Evolutionary conservation across 2,797 vertebrate genomes (phyloP).

Genomic region (Alectoris magna): DNA sequence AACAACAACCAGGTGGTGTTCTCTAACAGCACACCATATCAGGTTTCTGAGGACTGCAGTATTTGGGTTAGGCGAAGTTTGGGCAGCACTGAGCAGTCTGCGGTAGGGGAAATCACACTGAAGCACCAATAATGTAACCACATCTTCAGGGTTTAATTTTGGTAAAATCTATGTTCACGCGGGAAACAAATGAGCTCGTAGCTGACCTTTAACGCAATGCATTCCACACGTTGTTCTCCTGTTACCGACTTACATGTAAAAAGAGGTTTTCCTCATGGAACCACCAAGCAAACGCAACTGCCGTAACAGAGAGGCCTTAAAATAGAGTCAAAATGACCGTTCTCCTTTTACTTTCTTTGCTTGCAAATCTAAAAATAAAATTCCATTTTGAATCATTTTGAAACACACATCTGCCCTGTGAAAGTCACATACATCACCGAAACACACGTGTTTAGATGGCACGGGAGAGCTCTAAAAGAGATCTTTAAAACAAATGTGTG

Average conservation of each 20-base stretch:
- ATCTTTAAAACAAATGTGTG: accelerated
- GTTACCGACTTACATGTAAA: neutral
- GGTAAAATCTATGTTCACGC: neutral
- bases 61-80: neutral
- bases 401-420: neutral
- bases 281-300: neutral
- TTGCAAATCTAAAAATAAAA: neutral
- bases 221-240: neutral
- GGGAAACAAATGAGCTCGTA: neutral
- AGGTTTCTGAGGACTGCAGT: neutral
- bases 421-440: neutral
- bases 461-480: neutral
- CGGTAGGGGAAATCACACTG: neutral
- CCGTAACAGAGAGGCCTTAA: neutral
- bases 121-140: neutral
- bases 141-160: neutral
- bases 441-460: neutral
- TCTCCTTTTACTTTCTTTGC: neutral
- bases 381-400: neutral
- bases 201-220: neutral
- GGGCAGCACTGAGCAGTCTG: neutral
- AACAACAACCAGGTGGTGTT: neutral
- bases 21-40: neutral
- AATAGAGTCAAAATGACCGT: neutral
- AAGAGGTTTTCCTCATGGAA: neutral